These are phyloP conservation scores for Sinotaia quadrata DNA, from an alignment of 2,888 invertebrate species.

Conservation along the genomic window DNA sequence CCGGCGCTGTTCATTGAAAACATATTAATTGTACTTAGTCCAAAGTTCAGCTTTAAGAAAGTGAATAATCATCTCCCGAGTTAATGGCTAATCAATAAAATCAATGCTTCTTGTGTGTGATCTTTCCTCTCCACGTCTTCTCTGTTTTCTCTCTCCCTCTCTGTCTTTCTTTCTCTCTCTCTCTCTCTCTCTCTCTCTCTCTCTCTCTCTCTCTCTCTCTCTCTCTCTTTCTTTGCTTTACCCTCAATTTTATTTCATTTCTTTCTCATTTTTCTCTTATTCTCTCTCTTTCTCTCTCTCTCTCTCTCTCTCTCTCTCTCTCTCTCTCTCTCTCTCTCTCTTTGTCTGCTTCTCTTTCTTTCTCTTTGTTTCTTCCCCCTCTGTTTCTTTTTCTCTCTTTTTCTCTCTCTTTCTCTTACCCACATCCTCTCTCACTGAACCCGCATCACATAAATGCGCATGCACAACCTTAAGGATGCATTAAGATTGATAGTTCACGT, in stretches of 20 bases:
- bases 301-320: not conserved
- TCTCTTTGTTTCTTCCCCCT: not conserved
- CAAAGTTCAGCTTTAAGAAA: too few relatives aligned
- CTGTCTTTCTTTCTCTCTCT: constrained; percentile 14
- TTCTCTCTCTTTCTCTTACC: not conserved
- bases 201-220: constrained; percentile 12
- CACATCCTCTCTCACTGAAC: too few relatives aligned
- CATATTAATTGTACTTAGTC: too few relatives aligned
- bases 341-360: not conserved
- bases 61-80: too few relatives aligned
- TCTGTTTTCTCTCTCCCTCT: not conserved
- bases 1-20: too few relatives aligned
- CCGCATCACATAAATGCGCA: not conserved
- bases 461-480: too few relatives aligned
- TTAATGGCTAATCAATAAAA: too few relatives aligned
- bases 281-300: constrained; percentile 3
- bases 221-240: not conserved
- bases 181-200: constrained; percentile 17
- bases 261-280: not conserved
- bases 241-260: not conserved
- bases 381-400: not conserved
- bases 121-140: too few relatives aligned
- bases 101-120: not conserved
- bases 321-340: not conserved
- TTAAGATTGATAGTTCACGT: too few relatives aligned